phyloP scores from a whole-genome alignment of 2,888 invertebrate genomes.

The Microctonus aethiopoides region DNA sequence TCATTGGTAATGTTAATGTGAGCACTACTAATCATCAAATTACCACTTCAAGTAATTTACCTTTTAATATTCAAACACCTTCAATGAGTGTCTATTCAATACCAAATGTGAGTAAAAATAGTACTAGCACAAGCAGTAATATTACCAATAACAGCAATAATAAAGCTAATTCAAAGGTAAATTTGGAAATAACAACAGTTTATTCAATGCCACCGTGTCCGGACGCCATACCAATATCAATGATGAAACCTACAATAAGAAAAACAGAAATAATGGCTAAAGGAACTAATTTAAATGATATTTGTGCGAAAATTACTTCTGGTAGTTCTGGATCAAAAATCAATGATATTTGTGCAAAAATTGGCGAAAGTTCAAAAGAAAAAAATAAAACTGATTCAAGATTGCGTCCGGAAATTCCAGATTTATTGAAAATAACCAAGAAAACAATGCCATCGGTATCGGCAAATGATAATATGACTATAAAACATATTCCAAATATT shows the following conservation, averaged over 20 bases:
- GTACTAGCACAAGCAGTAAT: slow-evolving; percentile 34
- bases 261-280: slow-evolving; percentile 60
- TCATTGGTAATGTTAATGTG: background rate
- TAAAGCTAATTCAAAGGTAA: background rate
- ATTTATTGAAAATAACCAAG: slow-evolving; percentile 61
- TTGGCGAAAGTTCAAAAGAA: slow-evolving; percentile 63
- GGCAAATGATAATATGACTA: slow-evolving; percentile 28
- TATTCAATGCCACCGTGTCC: slow-evolving; percentile 62
- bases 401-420: slow-evolving; percentile 60
- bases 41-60: slow-evolving; percentile 40
- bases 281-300: slow-evolving; percentile 59
- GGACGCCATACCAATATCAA: slow-evolving; percentile 62
- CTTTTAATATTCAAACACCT: slow-evolving; percentile 53
- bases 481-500: slow-evolving; percentile 58
- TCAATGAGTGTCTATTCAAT: slow-evolving; percentile 57
- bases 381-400: slow-evolving; percentile 55
- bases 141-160: slow-evolving; percentile 10
- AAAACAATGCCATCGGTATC: slow-evolving; percentile 45
- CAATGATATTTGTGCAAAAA: slow-evolving; percentile 64
- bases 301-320: slow-evolving; percentile 61
- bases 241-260: slow-evolving; percentile 58
- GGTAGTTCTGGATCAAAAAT: slow-evolving; percentile 60
- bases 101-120: slow-evolving; percentile 47
- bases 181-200: slow-evolving; percentile 37
- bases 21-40: slow-evolving; percentile 32